These are phyloP conservation scores for Uloborus diversus DNA, from an alignment of 1,140 invertebrate species.

Conservation along the genomic window DNA sequence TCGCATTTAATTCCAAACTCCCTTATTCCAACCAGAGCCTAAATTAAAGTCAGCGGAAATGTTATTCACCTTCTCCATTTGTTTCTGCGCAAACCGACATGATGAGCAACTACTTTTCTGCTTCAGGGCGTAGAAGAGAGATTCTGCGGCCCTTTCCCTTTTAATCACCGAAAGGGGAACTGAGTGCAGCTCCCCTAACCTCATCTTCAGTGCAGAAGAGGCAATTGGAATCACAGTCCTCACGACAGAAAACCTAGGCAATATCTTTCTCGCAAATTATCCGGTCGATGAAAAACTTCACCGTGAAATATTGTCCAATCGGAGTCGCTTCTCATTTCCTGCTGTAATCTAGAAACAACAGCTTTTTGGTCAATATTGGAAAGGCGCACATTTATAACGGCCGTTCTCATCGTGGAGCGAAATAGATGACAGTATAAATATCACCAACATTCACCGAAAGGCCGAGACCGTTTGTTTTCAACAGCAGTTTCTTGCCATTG, in stretches of 20 bases:
- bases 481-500: slow-evolving; percentile 21
- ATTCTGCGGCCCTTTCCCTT: too few relatives aligned
- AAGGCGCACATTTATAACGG: slow-evolving; percentile 45
- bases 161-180: too few relatives aligned
- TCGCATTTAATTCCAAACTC: too few relatives aligned
- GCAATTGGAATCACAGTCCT: slow-evolving; percentile 18
- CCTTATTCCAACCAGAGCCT: too few relatives aligned
- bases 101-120: too few relatives aligned
- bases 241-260: background rate
- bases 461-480: slow-evolving; percentile 29
- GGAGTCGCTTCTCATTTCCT: slow-evolving; percentile 47
- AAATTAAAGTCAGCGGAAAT: too few relatives aligned
- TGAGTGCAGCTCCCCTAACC: background rate
- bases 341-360: slow-evolving; percentile 50
- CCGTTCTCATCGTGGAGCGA: slow-evolving; percentile 35
- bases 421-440: slow-evolving; percentile 47
- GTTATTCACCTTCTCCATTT: too few relatives aligned
- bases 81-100: too few relatives aligned
- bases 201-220: slow-evolving; percentile 13
- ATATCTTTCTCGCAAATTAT: slow-evolving; percentile 16
- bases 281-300: slow-evolving; percentile 40
- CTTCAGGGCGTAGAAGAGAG: too few relatives aligned
- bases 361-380: slow-evolving; percentile 52
- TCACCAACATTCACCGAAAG: slow-evolving; percentile 27
- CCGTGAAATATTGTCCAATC: slow-evolving; percentile 46